Evolutionary conservation across 2,888 invertebrate species (phyloP).

Genomic region (Pristionchus maxplancki): DNA sequence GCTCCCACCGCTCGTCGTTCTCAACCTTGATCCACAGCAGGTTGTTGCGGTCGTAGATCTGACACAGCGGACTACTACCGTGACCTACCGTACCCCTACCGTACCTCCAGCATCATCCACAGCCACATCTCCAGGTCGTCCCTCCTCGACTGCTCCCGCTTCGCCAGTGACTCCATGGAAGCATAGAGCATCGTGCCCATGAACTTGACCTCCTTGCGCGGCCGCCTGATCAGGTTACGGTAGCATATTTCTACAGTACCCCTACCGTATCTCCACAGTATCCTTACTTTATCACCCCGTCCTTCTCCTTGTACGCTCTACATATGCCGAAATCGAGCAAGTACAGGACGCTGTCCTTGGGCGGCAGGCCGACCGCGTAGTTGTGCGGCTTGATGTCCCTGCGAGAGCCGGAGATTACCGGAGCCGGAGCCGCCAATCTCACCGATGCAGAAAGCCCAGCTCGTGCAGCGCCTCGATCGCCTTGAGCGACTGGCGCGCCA

Average conservation of each 20-base stretch:
- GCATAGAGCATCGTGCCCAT: slow-evolving; percentile 29
- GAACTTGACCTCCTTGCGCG: slow-evolving; percentile 10
- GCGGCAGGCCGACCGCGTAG: slow-evolving; percentile 9
- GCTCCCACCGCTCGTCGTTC: not conserved
- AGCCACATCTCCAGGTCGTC: slow-evolving; percentile 18
- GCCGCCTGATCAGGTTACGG: not conserved
- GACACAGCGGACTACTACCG: not conserved
- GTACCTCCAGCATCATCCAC: slow-evolving; percentile 31
- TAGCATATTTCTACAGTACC: not conserved
- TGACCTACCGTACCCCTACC: not conserved
- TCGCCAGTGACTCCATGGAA: not conserved
- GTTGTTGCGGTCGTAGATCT: not conserved
- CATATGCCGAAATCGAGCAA: slow-evolving; percentile 10
- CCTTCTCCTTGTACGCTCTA: not conserved
- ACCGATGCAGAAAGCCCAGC: slow-evolving; percentile 9
- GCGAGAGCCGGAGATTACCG: not conserved
- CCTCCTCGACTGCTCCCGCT: not conserved
- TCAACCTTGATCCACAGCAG: not conserved
- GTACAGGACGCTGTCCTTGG: not conserved
- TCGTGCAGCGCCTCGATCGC: slow-evolving; percentile 32
- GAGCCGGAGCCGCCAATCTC: not conserved
- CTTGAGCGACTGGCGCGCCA: not conserved
- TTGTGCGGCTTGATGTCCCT: slow-evolving; percentile 29
- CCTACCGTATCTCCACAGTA: not conserved
- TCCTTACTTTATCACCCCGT: not conserved